Percentiles rank a stretch among this genome's conserved stretches.
Evolutionary conservation across 2,113 vertebrate species (phyloP).

Genomic region (Nematolebias whitei): DNA sequence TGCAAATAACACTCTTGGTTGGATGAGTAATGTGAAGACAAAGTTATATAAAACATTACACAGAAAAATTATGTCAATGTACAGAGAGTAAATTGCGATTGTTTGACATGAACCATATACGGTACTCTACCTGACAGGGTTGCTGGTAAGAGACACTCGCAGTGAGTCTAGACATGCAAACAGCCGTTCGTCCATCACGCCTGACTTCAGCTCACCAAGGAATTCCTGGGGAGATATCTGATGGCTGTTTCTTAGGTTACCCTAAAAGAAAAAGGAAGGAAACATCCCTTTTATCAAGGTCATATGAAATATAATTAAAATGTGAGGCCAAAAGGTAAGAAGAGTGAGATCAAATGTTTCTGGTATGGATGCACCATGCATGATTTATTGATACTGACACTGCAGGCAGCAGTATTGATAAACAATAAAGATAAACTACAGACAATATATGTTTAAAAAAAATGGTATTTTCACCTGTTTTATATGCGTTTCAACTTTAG

Average conservation of each 20-base stretch:
- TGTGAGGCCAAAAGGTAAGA: neutral
- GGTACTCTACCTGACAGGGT: constrained; percentile 93
- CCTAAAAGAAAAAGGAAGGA: constrained; percentile 72
- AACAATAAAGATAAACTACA: neutral
- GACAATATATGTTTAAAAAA: neutral
- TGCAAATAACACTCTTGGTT: no score
- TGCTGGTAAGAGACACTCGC: constrained; percentile 94
- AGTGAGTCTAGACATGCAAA: constrained; percentile 92
- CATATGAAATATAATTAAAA: neutral
- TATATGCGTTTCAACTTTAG: neutral
- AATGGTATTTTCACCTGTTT: neutral
- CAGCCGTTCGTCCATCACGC: constrained; percentile 89
- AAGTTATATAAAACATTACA: no score
- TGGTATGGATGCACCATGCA: neutral
- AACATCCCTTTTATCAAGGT: neutral
- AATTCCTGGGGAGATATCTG: constrained; percentile 95
- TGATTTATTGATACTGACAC: neutral
- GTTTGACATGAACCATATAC: neutral
- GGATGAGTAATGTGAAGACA: neutral
- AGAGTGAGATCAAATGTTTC: neutral
- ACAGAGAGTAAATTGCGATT: neutral
- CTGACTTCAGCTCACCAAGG: constrained; percentile 90
- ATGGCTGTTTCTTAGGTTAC: constrained; percentile 87
- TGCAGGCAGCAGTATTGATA: neutral
- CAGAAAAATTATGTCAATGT: neutral